Evolutionary conservation across 1,140 invertebrate genomes (phyloP).

Genomic region (Cydia fagiglandana): DNA sequence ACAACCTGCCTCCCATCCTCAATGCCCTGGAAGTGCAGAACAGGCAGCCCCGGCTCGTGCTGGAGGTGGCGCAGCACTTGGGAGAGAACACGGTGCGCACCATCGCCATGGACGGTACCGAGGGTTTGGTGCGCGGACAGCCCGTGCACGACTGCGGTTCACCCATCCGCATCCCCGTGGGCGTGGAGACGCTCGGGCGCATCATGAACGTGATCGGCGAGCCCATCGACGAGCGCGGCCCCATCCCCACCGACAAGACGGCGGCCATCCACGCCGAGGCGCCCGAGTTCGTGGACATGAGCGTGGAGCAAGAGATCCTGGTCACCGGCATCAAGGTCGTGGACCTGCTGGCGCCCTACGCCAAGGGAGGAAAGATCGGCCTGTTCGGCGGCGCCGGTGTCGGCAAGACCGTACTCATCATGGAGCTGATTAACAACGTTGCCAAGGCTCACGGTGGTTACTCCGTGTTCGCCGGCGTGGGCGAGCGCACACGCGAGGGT

Average conservation of each 20-base stretch:
- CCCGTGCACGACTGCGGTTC: slow-evolving; percentile 84
- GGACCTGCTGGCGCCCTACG: slow-evolving; percentile 94
- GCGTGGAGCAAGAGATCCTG: slow-evolving; percentile 96
- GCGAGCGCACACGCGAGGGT: slow-evolving; percentile 98
- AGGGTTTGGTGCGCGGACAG: slow-evolving; percentile 87
- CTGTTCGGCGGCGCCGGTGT: slow-evolving; percentile 98
- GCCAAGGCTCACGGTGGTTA: slow-evolving; percentile 99
- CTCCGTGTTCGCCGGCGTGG: slow-evolving; percentile 99
- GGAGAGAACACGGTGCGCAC: slow-evolving; percentile 88
- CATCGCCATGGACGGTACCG: slow-evolving; percentile 91
- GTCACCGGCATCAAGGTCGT: slow-evolving; percentile 98
- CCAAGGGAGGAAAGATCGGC: slow-evolving; percentile 97
- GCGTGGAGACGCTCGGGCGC: slow-evolving; percentile 86
- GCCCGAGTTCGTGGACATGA: slow-evolving; percentile 97
- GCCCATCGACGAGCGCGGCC: slow-evolving; percentile 97
- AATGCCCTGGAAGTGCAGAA: slow-evolving; percentile 93
- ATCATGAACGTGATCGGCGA: slow-evolving; percentile 93
- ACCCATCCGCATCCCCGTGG: slow-evolving; percentile 89
- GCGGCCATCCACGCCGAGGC: slow-evolving; percentile 96
- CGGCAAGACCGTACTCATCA: slow-evolving; percentile 99
- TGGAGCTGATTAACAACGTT: slow-evolving; percentile 99
- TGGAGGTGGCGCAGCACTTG: slow-evolving; percentile 91
- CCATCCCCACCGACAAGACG: slow-evolving; percentile 90
- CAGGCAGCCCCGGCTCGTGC: slow-evolving; percentile 81
- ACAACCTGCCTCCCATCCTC: slow-evolving; percentile 94